These are phyloP conservation scores for Blera fallax DNA, from an alignment of 2,888 invertebrate genomes.

Conservation along the genomic window DNA sequence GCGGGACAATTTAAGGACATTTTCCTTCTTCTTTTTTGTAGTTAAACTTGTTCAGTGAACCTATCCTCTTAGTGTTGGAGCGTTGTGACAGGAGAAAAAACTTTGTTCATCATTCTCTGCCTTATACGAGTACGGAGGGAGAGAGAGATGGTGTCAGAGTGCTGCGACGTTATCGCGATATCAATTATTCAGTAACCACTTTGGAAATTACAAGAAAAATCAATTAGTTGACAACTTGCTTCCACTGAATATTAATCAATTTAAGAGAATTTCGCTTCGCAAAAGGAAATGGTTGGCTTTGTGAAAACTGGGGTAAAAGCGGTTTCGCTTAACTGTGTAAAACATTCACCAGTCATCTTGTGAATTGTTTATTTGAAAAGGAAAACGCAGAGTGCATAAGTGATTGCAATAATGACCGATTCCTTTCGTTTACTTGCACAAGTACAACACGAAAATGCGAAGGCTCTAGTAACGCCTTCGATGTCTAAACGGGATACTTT, in stretches of 20 bases:
- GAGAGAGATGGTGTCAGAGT: constrained; percentile 33
- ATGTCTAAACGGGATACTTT: constrained; percentile 12
- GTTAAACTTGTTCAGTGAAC: constrained; percentile 56
- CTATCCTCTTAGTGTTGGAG: constrained; percentile 25
- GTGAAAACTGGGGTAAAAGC: constrained; percentile 24
- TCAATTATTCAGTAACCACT: constrained; percentile 73
- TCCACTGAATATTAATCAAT: constrained; percentile 68
- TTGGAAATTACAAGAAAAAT: constrained; percentile 73
- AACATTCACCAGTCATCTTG: neutral
- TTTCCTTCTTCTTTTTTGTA: constrained; percentile 26
- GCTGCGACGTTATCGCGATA: constrained; percentile 55
- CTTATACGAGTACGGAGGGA: neutral
- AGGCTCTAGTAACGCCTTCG: constrained; percentile 21
- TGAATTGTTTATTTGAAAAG: neutral
- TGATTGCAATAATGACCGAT: neutral
- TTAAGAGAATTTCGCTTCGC: constrained; percentile 25
- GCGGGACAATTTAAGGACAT: constrained; percentile 63
- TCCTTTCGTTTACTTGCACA: neutral
- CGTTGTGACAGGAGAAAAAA: constrained; percentile 50
- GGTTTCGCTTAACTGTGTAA: neutral
- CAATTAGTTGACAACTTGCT: constrained; percentile 73
- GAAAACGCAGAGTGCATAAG: neutral
- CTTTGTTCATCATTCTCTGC: constrained; percentile 44
- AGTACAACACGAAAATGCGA: neutral
- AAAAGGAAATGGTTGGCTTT: constrained; percentile 1